phyloP scores from a whole-genome alignment of 1,140 invertebrate genomes.

The Cydia strobilella region DNA sequence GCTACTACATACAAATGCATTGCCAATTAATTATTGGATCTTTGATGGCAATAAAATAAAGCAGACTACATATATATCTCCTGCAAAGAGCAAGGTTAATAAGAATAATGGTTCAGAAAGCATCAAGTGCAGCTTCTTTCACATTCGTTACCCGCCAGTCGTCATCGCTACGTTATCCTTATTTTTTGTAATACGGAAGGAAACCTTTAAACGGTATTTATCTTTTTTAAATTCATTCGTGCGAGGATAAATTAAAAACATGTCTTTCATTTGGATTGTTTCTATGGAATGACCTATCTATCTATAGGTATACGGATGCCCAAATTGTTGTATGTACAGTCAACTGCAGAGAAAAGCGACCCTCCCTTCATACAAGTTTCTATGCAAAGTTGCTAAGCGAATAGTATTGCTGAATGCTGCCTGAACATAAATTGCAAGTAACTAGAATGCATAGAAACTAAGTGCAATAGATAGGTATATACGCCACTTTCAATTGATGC shows the following conservation, averaged over 20 bases:
- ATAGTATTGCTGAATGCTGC: too few relatives aligned
- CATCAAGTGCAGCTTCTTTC: not conserved
- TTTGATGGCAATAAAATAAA: not conserved
- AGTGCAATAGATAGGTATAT: not conserved
- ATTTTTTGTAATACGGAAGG: not conserved
- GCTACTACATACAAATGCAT: not conserved
- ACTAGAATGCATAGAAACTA: not conserved
- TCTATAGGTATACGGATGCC: too few relatives aligned
- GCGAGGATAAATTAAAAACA: too few relatives aligned
- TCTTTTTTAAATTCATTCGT: too few relatives aligned
- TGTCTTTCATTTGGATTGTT: too few relatives aligned
- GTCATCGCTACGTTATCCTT: not conserved
- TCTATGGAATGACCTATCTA: too few relatives aligned
- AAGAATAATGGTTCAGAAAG: not conserved
- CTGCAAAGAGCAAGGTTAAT: not conserved
- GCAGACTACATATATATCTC: not conserved
- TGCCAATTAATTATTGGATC: not conserved
- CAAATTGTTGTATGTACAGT: too few relatives aligned
- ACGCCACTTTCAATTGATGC: conserved; percentile 3
- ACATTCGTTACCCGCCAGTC: not conserved
- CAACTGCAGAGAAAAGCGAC: too few relatives aligned
- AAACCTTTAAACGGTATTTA: not conserved
- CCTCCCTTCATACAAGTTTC: too few relatives aligned
- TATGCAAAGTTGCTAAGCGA: too few relatives aligned
- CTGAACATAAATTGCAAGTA: not conserved